These are phyloP conservation scores for Fulica atra DNA, from an alignment of 2,113 vertebrate species.

Conservation along the genomic window DNA sequence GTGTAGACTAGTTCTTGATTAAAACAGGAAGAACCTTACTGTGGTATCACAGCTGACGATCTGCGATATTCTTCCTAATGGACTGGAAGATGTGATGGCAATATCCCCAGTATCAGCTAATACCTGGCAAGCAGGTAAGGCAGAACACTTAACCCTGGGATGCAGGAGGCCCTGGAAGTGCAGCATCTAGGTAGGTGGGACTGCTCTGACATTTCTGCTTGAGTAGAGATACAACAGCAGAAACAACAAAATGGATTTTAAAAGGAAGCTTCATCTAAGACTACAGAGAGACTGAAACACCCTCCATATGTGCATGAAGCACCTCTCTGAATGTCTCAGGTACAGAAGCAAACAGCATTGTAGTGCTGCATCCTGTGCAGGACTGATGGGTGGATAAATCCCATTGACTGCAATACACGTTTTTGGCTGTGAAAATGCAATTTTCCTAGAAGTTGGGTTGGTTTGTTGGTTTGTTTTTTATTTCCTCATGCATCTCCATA, in stretches of 20 bases:
- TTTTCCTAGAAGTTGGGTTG: neutral
- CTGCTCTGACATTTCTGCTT: rapidly evolving
- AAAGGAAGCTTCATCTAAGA: neutral
- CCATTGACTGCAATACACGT: neutral
- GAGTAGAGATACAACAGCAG: neutral
- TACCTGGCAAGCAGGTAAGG: neutral
- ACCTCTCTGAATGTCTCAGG: neutral
- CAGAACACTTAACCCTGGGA: neutral
- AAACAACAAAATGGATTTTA: neutral
- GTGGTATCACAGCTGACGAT: neutral
- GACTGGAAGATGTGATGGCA: neutral
- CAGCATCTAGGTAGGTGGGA: rapidly evolving
- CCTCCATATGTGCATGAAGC: neutral
- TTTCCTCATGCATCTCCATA: neutral
- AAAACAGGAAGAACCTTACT: neutral
- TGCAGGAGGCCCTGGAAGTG: neutral
- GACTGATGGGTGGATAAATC: neutral
- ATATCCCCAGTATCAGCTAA: neutral
- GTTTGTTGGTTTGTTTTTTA: neutral
- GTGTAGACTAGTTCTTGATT: neutral
- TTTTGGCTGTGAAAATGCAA: neutral
- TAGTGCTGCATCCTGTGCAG: neutral
- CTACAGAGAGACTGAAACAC: neutral
- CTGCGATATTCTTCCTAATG: neutral
- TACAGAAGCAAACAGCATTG: neutral